These are phyloP conservation scores for Halesus radiatus DNA, from an alignment of 1,140 invertebrate genomes.

Conservation along the genomic window DNA sequence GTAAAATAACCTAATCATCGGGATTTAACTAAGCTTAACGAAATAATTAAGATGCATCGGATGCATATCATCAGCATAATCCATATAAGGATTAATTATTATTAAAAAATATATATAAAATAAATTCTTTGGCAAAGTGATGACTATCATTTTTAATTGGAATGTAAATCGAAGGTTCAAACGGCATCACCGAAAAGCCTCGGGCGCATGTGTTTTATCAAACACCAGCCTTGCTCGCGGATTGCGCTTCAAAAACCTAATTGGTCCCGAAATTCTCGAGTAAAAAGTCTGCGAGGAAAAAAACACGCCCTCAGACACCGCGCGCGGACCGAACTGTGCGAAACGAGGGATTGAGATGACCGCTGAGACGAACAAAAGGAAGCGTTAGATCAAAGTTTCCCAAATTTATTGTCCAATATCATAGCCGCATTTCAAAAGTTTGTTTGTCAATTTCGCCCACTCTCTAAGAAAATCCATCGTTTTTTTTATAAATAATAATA, in stretches of 20 bases:
- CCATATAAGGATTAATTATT: too few relatives aligned
- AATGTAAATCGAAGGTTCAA: conserved; percentile 16
- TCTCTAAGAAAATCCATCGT: too few relatives aligned
- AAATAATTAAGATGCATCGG: too few relatives aligned
- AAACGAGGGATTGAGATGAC: background rate
- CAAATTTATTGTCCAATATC: too few relatives aligned
- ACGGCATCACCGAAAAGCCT: background rate
- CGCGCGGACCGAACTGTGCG: background rate
- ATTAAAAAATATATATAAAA: background rate
- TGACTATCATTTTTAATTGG: conserved; percentile 23
- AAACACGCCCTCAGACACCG: conserved; percentile 48
- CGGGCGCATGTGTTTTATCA: conserved; percentile 12
- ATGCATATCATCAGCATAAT: too few relatives aligned
- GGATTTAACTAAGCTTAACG: too few relatives aligned
- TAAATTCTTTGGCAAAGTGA: background rate
- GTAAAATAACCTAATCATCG: too few relatives aligned
- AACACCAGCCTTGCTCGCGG: background rate
- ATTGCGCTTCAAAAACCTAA: conserved; percentile 49
- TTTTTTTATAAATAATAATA: too few relatives aligned
- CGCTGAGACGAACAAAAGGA: background rate
- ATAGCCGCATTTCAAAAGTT: too few relatives aligned
- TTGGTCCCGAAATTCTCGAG: conserved; percentile 48
- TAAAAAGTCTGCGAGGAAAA: conserved; percentile 40
- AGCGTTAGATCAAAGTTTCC: background rate
- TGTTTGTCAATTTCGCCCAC: too few relatives aligned